phyloP scores from a whole-genome alignment of 2,888 invertebrate species.

The Uloborus plumipes region DNA sequence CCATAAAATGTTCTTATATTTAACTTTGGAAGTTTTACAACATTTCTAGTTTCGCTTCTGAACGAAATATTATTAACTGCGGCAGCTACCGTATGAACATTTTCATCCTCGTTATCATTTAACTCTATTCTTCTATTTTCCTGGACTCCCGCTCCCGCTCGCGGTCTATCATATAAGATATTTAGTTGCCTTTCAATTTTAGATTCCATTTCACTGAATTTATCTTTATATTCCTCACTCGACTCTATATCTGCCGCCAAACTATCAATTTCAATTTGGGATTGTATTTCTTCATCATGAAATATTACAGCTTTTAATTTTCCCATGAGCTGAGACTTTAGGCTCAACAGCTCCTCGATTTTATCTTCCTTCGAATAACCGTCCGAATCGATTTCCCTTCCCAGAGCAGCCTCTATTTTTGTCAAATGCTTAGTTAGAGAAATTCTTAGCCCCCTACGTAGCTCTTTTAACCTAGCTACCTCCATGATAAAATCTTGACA shows the following conservation, averaged over 20 bases:
- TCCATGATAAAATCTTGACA: too few species aligned
- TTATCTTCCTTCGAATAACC: too few species aligned
- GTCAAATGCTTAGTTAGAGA: too few species aligned
- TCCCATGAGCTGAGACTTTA: slow-evolving; percentile 16
- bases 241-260: neutral
- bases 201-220: neutral
- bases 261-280: neutral
- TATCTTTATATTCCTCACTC: neutral
- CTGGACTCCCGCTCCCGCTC: neutral
- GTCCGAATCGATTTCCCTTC: too few species aligned
- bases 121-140: too few species aligned
- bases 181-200: neutral
- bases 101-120: too few species aligned
- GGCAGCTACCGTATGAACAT: too few species aligned
- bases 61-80: too few species aligned
- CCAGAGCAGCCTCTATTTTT: too few species aligned
- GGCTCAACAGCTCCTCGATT: slow-evolving; percentile 4
- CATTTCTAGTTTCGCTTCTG: slow-evolving; percentile 7
- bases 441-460: too few species aligned
- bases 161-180: neutral
- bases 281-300: neutral
- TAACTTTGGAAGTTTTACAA: slow-evolving; percentile 15
- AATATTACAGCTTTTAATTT: neutral
- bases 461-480: too few species aligned
- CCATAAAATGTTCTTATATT: slow-evolving; percentile 18